Conservation (phyloP, 2,888 invertebrate species). For the Cetonia aurata region DNA sequence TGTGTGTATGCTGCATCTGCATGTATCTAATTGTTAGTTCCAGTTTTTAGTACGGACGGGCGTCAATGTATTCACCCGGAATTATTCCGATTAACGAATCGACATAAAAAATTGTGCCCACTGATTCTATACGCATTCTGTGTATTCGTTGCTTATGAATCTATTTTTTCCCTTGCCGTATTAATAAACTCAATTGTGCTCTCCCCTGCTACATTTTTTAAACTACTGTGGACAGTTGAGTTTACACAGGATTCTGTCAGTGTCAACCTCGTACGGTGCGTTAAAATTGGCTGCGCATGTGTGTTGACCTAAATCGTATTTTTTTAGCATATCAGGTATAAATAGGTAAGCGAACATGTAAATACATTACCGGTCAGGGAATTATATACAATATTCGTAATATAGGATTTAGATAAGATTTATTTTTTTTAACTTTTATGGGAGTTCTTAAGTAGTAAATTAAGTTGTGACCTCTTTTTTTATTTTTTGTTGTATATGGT, state of each 20-base stretch:
- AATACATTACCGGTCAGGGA: neutral
- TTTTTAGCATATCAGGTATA: constrained; percentile 15
- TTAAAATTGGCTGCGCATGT: neutral
- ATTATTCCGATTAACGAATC: constrained; percentile 6
- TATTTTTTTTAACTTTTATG: too few relatives aligned
- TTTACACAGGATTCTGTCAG: neutral
- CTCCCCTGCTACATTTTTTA: too few relatives aligned
- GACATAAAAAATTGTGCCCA: too few relatives aligned
- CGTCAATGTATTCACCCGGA: constrained; percentile 20
- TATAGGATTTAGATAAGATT: too few relatives aligned
- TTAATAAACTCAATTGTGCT: too few relatives aligned
- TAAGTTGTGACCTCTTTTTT: too few relatives aligned
- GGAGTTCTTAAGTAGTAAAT: too few relatives aligned
- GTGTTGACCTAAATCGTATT: constrained; percentile 17
- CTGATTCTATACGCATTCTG: neutral
- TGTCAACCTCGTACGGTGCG: neutral
- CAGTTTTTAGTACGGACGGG: constrained; percentile 15
- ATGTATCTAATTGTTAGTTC: constrained; percentile 4
- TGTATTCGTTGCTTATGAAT: constrained; percentile 6
- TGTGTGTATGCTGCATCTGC: neutral
- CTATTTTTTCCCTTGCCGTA: neutral
- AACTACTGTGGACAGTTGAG: neutral
- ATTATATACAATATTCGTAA: too few relatives aligned
- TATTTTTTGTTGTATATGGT: too few relatives aligned
- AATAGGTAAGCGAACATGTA: constrained; percentile 21